A percentile compares a stretch with the other conserved stretches of the same genome.
Conservation (phyloP, 1,140 invertebrate species). For the Phocides pigmalion region DNA sequence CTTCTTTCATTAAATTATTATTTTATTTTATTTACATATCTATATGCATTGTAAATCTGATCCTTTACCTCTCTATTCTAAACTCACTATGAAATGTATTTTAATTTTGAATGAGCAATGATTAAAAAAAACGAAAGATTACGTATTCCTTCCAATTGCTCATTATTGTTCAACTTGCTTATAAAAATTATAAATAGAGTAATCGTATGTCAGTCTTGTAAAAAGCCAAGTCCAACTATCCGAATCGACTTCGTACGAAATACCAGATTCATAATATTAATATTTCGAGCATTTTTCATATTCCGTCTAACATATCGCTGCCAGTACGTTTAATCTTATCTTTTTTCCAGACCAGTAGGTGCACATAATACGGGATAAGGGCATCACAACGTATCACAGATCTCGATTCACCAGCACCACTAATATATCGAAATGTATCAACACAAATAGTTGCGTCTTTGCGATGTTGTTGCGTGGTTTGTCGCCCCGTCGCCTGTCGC, state of each 20-base stretch:
- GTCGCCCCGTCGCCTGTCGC: slow-evolving; percentile 2
- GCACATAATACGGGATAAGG: slow-evolving; percentile 39
- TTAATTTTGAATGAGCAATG: too few relatives aligned
- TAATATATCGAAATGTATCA: slow-evolving; percentile 25
- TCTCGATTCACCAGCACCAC: slow-evolving; percentile 24
- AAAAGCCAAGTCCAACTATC: neutral
- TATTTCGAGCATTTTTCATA: slow-evolving; percentile 43
- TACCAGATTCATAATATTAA: slow-evolving; percentile 27
- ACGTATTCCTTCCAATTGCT: too few relatives aligned
- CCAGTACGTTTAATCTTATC: slow-evolving; percentile 47
- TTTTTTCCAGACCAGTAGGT: slow-evolving; percentile 52
- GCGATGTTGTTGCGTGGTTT: neutral
- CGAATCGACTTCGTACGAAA: neutral
- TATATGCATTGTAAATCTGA: too few relatives aligned
- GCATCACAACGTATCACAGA: slow-evolving; percentile 38
- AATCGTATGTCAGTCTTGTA: too few relatives aligned
- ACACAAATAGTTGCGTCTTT: slow-evolving; percentile 22
- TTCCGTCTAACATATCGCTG: slow-evolving; percentile 30
- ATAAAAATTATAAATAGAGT: too few relatives aligned
- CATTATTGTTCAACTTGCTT: too few relatives aligned
- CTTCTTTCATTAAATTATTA: too few relatives aligned
- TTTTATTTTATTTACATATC: too few relatives aligned
- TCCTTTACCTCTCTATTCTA: too few relatives aligned
- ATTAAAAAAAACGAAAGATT: too few relatives aligned
- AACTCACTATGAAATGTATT: too few relatives aligned